Conservation (phyloP, 2,888 invertebrate genomes). For the Heliconius sara region DNA sequence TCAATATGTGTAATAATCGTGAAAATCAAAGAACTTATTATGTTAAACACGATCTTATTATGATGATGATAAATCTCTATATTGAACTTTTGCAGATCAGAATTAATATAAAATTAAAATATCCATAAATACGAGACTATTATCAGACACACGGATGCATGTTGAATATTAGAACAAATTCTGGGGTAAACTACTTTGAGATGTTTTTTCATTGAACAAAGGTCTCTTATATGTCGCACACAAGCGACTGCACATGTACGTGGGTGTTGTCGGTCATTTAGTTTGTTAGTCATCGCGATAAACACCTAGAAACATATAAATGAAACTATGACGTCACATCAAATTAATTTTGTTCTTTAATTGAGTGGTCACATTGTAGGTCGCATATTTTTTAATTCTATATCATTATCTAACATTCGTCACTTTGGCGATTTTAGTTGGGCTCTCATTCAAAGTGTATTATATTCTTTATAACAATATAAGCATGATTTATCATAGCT, state of each 20-base stretch:
- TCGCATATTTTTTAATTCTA: conserved; percentile 27
- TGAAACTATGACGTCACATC: conserved; percentile 64
- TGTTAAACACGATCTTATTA: no score
- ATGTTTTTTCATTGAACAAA: conserved; percentile 29
- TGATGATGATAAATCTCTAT: not conserved
- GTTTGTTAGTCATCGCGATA: conserved; percentile 75
- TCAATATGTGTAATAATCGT: no score
- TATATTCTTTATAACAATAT: not conserved
- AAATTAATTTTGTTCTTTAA: conserved; percentile 44
- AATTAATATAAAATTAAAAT: not conserved
- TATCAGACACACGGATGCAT: not conserved
- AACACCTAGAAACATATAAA: conserved; percentile 72
- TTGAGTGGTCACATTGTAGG: conserved; percentile 25
- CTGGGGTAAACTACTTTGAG: conserved; percentile 32
- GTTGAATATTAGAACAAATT: conserved; percentile 30
- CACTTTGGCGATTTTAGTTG: not conserved
- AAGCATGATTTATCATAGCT: not conserved
- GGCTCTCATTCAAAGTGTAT: no score
- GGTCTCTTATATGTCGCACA: conserved; percentile 62
- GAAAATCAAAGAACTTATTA: no score
- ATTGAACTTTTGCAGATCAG: not conserved
- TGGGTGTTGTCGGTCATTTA: conserved; percentile 70
- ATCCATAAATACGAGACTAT: not conserved
- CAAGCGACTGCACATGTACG: conserved; percentile 66
- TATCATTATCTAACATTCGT: not conserved